phyloP scores from a whole-genome alignment of 1,140 invertebrate species.

The Planococcus citri region DNA sequence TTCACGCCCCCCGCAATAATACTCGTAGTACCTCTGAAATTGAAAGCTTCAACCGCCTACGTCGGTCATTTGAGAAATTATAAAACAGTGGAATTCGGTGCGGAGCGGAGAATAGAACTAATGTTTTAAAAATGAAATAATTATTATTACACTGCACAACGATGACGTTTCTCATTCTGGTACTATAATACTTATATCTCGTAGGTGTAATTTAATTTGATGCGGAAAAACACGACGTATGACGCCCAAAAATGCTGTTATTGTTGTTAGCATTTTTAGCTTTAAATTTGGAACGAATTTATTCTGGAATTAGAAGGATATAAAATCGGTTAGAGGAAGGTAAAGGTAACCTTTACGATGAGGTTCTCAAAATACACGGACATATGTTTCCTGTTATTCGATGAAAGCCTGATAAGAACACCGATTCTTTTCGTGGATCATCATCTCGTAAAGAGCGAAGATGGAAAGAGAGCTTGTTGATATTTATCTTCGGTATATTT shows the following conservation, averaged over 20 bases:
- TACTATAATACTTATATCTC: background rate
- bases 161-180: background rate
- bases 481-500: conserved; percentile 1
- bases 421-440: background rate
- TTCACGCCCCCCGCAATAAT: too few species aligned
- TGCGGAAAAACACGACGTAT: background rate
- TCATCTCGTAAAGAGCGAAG: conserved; percentile 1
- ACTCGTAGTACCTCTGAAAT: too few species aligned
- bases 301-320: too few species aligned
- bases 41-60: too few species aligned
- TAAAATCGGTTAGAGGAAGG: too few species aligned
- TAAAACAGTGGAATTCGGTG: too few species aligned
- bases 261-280: background rate
- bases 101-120: too few species aligned
- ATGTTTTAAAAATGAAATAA: too few species aligned
- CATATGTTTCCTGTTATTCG: background rate
- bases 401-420: background rate
- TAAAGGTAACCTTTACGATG: background rate
- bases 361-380: background rate
- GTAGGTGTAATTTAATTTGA: conserved; percentile 7
- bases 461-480: background rate
- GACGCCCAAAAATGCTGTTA: background rate
- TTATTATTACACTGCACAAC: too few species aligned
- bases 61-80: too few species aligned
- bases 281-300: background rate